Evolutionary conservation across 2,888 invertebrate species (phyloP), one percentile per base, ranked within the genome.

Genomic region (Chaetoderma sp.): DNA sequence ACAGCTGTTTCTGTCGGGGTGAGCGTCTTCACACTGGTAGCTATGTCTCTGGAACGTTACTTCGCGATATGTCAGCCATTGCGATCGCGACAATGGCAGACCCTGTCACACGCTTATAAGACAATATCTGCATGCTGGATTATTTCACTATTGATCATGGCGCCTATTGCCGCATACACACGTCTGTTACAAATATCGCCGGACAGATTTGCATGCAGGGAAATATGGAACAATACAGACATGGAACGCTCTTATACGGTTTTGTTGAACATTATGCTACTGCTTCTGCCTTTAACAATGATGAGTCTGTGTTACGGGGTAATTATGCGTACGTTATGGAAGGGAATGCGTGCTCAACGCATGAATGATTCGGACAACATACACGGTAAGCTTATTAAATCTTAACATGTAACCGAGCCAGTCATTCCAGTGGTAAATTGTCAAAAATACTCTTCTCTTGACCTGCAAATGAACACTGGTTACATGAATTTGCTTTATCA

Each of bases 51-150:
- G 75, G 93, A 93, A 83, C 88, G 94, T 10, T 93, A 92, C 84
- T 93, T 91, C 84, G 93, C 93, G 70, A 93, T 93, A 74, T 93
- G 93, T 81, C 90, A 91, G 83, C 93, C 93, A 0, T 84, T 93
- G 42, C 89, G 91, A 60, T 92, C 93, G 1, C 86, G 93, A 25
- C 88, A 90, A 63, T 93, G 93, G 93, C 93, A 93, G 86, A 93
- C 93, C 0, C 73, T 81, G 63, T 90, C 90, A 60, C 93, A 93
- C 84, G 91, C 92, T 28, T 92, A 92, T 86, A 90, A 90, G 80
- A 79, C 75, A 39, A 90, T 85, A 6, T 76, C 56, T 0, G 66
- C 75, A 4, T 79, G 83, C 47, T 85, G 85, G 85, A 80, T 90
- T 5, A 88, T 90, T 45, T 91, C 92, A 72, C 87, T 91, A 45